phyloP scores from a whole-genome alignment of 1,140 invertebrate genomes.

The Bombus affinis region DNA sequence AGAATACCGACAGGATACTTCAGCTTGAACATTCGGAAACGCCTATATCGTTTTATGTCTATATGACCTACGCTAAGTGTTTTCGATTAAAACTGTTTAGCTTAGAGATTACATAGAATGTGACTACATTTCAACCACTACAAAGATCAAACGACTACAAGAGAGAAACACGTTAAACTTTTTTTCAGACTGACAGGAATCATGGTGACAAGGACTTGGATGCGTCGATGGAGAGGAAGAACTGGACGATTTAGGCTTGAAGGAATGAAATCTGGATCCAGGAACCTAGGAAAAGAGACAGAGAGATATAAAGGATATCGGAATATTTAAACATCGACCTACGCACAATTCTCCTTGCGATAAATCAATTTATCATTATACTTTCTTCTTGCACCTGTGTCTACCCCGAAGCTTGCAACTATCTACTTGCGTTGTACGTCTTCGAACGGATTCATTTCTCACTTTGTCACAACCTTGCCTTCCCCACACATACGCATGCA shows the following conservation, averaged over 20 bases:
- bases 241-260: neutral
- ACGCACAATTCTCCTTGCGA: constrained; percentile 20
- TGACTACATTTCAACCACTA: constrained; percentile 76
- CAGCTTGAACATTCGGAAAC: constrained; percentile 59
- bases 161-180: constrained; percentile 74
- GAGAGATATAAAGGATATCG: constrained; percentile 3
- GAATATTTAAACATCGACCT: constrained; percentile 38
- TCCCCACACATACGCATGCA: constrained; percentile 48
- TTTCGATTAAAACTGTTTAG: constrained; percentile 77
- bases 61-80: constrained; percentile 71
- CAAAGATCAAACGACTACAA: constrained; percentile 76
- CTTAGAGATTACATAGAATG: constrained; percentile 79
- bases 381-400: constrained; percentile 25
- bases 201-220: constrained; percentile 43
- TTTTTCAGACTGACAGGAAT: constrained; percentile 64
- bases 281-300: constrained; percentile 40
- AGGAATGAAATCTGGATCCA: constrained; percentile 14
- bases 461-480: constrained; percentile 40
- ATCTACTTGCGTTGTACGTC: constrained; percentile 30
- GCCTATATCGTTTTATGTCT: constrained; percentile 68
- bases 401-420: constrained; percentile 36
- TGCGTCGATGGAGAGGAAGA: constrained; percentile 47
- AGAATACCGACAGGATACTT: constrained; percentile 46
- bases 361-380: constrained; percentile 21
- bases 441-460: constrained; percentile 23